Evolutionary conservation across 2,797 vertebrate species (phyloP), one percentile per base, ranked within the genome.

Genomic region (Chelon auratus): DNA sequence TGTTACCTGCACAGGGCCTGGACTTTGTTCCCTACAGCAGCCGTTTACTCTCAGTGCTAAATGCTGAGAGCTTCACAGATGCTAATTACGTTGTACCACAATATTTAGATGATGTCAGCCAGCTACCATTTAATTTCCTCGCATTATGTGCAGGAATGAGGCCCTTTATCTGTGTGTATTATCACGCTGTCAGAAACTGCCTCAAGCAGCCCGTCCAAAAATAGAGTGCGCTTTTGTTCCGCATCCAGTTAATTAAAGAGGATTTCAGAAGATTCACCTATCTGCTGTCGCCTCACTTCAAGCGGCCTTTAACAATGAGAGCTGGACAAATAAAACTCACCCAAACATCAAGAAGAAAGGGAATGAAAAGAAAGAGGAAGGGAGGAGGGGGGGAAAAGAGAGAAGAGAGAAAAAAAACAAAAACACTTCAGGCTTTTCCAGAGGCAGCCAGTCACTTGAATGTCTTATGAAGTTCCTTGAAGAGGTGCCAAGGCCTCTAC

Each of bases 401-500:
- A 18, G 58, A 40, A 26, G 48, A 22, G 20, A 68, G n/a, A 8
- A 20, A 33, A 39, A 33, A 62, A 52, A 77, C 71, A 83, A 77
- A 87, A 83, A 81, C 62, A 66, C 86, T 86, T 58, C 54, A 82
- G 86, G 85, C 81, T 88, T 91, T 89, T 93, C 89, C 84, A 86
- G 88, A 90, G 87, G 86, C 89, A 90, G 88, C 83, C 87, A 91
- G 87, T 92, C 86, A 87, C 85, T 90, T 88, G 88, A 85, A 90
- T 83, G 87, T 90, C 88, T 91, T 75, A 77, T 91, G 87, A 91
- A 91, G 87, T 91, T 89, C 81, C 86, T 90, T 91, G 84, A 91
- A 86, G 86, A 88, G 45, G 86, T 87, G 91, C 91, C 92, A 93
- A 88, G 76, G 72, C 81, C 70, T 90, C 84, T 80, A 78, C 82